Evolutionary conservation across 2,888 invertebrate species (phyloP).

Genomic region (Dynastes hyllus): DNA sequence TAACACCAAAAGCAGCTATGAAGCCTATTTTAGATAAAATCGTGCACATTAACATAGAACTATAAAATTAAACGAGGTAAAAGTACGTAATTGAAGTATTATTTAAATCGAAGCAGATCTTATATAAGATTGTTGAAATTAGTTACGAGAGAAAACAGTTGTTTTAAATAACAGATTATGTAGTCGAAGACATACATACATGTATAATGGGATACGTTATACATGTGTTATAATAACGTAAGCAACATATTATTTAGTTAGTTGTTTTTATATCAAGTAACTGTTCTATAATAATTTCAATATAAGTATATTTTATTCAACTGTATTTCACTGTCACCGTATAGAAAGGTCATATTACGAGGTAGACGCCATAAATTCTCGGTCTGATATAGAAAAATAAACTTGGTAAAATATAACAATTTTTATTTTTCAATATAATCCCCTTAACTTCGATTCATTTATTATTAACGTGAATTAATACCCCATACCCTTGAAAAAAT

Average conservation of each 20-base stretch:
- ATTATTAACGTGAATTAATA: too few species aligned
- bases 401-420: too few species aligned
- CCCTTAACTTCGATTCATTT: too few species aligned
- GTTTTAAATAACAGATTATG: not conserved
- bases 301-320: too few species aligned
- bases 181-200: not conserved
- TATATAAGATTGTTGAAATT: not conserved
- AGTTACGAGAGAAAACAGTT: not conserved
- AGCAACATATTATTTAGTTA: not conserved
- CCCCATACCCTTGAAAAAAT: too few species aligned
- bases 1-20: too few species aligned
- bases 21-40: too few species aligned
- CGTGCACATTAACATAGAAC: not conserved
- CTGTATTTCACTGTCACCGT: too few species aligned
- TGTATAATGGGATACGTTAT: not conserved
- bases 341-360: too few species aligned
- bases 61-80: not conserved
- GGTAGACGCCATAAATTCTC: too few species aligned
- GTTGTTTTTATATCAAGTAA: not conserved
- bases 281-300: not conserved
- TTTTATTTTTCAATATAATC: too few species aligned
- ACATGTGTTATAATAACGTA: not conserved
- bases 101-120: slow-evolving; percentile 1
- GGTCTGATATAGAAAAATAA: too few species aligned
- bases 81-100: not conserved